A percentile compares a stretch with the other conserved stretches of the same genome.
These are phyloP conservation scores for Dolichopus griseipennis DNA, from an alignment of 2,888 invertebrate species.

Conservation along the genomic window DNA sequence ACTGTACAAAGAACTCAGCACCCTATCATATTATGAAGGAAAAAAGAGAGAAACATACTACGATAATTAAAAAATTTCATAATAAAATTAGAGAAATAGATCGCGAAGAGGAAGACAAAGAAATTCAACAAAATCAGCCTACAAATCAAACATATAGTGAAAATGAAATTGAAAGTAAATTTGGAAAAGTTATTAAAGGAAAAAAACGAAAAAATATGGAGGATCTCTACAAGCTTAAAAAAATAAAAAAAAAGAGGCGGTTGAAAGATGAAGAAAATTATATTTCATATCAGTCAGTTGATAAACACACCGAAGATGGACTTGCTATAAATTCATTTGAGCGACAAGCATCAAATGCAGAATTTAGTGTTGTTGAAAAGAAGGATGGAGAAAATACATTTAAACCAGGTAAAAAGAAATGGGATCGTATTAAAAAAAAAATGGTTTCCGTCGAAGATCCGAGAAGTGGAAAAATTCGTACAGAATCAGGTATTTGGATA, in stretches of 20 bases:
- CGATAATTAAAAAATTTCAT: slow-evolving; percentile 44
- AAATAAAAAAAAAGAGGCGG: slow-evolving; percentile 46
- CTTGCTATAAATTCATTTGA: slow-evolving; percentile 69
- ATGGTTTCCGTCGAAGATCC: slow-evolving; percentile 60
- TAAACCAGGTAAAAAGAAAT: slow-evolving; percentile 58
- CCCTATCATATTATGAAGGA: slow-evolving; percentile 79
- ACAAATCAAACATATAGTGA: slow-evolving; percentile 37
- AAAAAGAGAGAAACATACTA: slow-evolving; percentile 66
- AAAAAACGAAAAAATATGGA: slow-evolving; percentile 47
- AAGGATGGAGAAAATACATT: slow-evolving; percentile 56
- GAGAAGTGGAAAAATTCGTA: slow-evolving; percentile 72
- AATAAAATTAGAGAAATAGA: slow-evolving; percentile 36
- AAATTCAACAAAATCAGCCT: slow-evolving; percentile 17
- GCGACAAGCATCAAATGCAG: slow-evolving; percentile 65
- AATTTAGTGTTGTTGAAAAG: slow-evolving; percentile 72
- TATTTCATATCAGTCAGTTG: slow-evolving; percentile 74
- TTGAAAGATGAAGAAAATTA: slow-evolving; percentile 70
- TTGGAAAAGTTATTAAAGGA: slow-evolving; percentile 50
- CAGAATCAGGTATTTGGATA: slow-evolving; percentile 92
- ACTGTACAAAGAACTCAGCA: slow-evolving; percentile 66
- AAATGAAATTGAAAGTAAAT: slow-evolving; percentile 50
- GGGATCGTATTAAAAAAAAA: slow-evolving; percentile 96
- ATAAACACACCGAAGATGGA: slow-evolving; percentile 70
- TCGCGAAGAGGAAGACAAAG: slow-evolving; percentile 29
- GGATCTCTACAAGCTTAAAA: slow-evolving; percentile 49